These are phyloP conservation scores for Drosophila leonis DNA, from an alignment of 2,888 invertebrate species.

Conservation along the genomic window DNA sequence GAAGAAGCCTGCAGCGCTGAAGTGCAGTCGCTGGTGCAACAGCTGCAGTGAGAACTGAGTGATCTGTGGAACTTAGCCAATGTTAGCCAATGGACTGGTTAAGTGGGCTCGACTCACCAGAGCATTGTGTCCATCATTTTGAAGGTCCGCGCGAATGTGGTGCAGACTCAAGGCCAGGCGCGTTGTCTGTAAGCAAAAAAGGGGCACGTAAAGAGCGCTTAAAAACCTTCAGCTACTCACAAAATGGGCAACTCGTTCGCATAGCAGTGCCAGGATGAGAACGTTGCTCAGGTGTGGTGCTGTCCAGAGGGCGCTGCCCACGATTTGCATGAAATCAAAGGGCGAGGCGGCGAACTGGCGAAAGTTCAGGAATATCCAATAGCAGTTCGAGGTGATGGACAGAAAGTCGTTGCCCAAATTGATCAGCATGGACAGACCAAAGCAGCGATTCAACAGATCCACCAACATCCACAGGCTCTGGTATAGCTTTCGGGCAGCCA, in stretches of 20 bases:
- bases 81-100: not conserved
- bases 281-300: conserved; percentile 83
- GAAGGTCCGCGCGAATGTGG: conserved; percentile 83
- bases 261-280: conserved; percentile 76
- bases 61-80: conserved; percentile 81
- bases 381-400: conserved; percentile 83
- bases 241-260: conserved; percentile 79
- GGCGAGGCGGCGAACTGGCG: conserved; percentile 65
- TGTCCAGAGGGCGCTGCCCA: conserved; percentile 77
- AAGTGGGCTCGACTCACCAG: conserved; percentile 75
- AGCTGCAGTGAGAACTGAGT: conserved; percentile 86
- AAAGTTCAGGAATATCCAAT: conserved; percentile 84
- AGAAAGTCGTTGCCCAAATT: conserved; percentile 84
- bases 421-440: conserved; percentile 82
- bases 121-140: conserved; percentile 84
- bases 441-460: conserved; percentile 75
- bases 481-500: conserved; percentile 79
- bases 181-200: conserved; percentile 82
- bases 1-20: conserved; percentile 86
- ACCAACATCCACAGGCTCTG: conserved; percentile 82
- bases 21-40: conserved; percentile 85
- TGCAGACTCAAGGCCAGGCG: conserved; percentile 84
- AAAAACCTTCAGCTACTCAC: conserved; percentile 69
- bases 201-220: not conserved
- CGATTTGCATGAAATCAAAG: conserved; percentile 67